Conservation (phyloP, 2,888 invertebrate species). For the Lithosia quadra region DNA sequence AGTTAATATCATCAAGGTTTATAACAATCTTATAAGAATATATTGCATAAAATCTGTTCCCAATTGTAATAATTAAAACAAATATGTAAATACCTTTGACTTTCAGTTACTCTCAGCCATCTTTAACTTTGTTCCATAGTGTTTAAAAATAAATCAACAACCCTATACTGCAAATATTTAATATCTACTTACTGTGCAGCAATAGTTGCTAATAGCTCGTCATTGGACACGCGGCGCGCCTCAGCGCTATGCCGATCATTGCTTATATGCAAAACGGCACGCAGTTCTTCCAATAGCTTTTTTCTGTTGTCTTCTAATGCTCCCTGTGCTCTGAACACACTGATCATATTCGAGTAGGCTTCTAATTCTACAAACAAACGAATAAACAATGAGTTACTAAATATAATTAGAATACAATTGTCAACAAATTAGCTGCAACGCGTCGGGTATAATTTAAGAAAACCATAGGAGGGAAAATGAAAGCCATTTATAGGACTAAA, state of each 20-base stretch:
- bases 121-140: constrained; percentile 73
- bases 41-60: constrained; percentile 33
- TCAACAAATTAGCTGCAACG: constrained; percentile 57
- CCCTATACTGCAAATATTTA: constrained; percentile 56
- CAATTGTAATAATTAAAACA: constrained; percentile 38
- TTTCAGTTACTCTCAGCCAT: constrained; percentile 74
- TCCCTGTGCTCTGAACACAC: constrained; percentile 97
- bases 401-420: constrained; percentile 43
- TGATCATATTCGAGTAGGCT: constrained; percentile 96
- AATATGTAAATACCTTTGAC: constrained; percentile 53
- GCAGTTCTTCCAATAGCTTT: constrained; percentile 93
- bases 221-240: constrained; percentile 96
- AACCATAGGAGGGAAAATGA: constrained; percentile 86
- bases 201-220: constrained; percentile 95
- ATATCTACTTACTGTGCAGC: constrained; percentile 93
- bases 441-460: constrained; percentile 68
- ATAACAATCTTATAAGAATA: constrained; percentile 52
- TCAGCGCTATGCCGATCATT: constrained; percentile 97
- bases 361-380: constrained; percentile 92
- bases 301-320: constrained; percentile 94
- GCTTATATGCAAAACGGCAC: constrained; percentile 94
- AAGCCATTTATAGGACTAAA: constrained; percentile 83
- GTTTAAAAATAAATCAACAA: constrained; percentile 79
- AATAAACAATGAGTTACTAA: constrained; percentile 52
- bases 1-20: constrained; percentile 51